phyloP scores from a whole-genome alignment of 2,888 invertebrate genomes.

The Tachystola acroxantha region DNA sequence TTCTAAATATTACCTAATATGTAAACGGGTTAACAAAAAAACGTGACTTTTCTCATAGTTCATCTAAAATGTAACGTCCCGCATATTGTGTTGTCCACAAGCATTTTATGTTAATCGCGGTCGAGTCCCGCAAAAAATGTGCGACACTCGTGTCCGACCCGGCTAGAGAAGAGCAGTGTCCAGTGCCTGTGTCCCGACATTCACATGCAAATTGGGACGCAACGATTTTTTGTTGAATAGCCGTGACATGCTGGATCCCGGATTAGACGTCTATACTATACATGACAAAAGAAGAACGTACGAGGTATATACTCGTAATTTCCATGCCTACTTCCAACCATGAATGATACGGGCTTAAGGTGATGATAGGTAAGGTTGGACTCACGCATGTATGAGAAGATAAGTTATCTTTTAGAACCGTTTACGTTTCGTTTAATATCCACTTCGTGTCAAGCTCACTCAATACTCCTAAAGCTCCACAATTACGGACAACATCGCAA shows the following conservation, averaged over 20 bases:
- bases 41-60: too few species aligned
- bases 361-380: too few species aligned
- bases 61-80: conserved; percentile 35
- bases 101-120: conserved; percentile 58
- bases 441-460: too few species aligned
- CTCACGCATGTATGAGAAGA: too few species aligned
- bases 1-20: too few species aligned
- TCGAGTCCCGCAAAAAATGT: conserved; percentile 31
- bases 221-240: conserved; percentile 52
- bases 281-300: not conserved
- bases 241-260: conserved; percentile 21
- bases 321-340: too few species aligned
- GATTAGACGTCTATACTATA: conserved; percentile 6
- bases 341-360: too few species aligned
- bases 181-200: conserved; percentile 36
- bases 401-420: too few species aligned
- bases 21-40: too few species aligned
- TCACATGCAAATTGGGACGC: conserved; percentile 56
- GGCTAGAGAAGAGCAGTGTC: conserved; percentile 4
- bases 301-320: not conserved
- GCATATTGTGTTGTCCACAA: conserved; percentile 41
- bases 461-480: too few species aligned
- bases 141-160: not conserved
- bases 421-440: too few species aligned
- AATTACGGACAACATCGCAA: too few species aligned